Base-by-base conservation (phyloP, 1,140 invertebrate genomes). In the Ephestia elutella region DNA sequence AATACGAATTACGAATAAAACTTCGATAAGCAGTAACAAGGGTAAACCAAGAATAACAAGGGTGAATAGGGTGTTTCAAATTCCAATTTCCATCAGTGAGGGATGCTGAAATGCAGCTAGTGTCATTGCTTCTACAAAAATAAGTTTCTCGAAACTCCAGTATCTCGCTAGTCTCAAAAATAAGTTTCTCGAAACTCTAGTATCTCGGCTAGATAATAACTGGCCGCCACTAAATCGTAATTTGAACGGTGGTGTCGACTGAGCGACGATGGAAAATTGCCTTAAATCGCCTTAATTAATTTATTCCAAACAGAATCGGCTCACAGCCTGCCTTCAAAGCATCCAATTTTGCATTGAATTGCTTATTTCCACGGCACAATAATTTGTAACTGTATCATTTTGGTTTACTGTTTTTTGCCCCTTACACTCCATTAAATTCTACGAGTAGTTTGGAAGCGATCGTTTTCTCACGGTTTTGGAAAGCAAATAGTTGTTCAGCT, bases 301-400 rank as follows among this genome's bases (percentile, higher is more conserved):
- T 86, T 83, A 85, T 79, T 81, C 76, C 77, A 83, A 86, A 85
- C 68, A 83, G 58, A 86, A 80, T 80, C 72, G 73, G 68, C 76
- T 61, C 74, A 80, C 81, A 77, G 74, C 75, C 63, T 68, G 75
- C 64, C 66, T 73, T 76, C 71, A 68, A 79, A 77, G 71, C 78
- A 84, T 80, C 78, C 71, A 82, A 86, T 86, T 84, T 82, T 80
- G 80, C 80, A 86, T 83, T 82, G 78, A 86, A 82, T 84, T 82
- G 73, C 73, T 82, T 78, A 87, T 87, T 86, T 86, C 70, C 78
- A 86, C 85, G 85, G 82, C 82, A 87, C 80, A 86, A 80, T 86
- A 86, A 84, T 83, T 85, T 82, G 70, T 86, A 87, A 86, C 82
- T 81, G 85, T 86, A 79, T 59, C 58, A 70, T 67, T 75, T 72